These are phyloP conservation scores for Hipposideros larvatus DNA, from an alignment of 2,797 vertebrate genomes.

Conservation along the genomic window DNA sequence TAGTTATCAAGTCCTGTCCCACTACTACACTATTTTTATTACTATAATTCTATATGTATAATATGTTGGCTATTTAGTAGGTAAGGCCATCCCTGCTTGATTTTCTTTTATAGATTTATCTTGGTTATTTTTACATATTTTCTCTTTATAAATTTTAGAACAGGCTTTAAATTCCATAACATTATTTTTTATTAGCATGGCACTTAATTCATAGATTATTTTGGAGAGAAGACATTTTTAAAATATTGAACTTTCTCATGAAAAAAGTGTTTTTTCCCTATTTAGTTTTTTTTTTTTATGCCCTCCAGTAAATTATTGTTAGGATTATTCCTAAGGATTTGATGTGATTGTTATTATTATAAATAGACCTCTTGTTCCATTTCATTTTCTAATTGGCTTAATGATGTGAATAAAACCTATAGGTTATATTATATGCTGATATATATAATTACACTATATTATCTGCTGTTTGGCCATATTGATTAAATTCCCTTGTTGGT, in stretches of 20 bases:
- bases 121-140: neutral
- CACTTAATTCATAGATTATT: neutral
- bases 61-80: neutral
- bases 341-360: neutral
- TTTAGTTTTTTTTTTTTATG: constrained; percentile 18
- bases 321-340: neutral
- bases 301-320: neutral
- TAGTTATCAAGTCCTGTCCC: neutral
- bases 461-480: neutral
- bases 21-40: neutral
- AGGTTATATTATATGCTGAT: neutral
- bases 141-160: neutral
- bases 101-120: constrained; percentile 24
- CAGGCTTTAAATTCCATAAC: neutral
- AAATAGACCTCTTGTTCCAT: neutral
- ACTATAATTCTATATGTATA: neutral
- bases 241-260: neutral
- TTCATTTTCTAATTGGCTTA: constrained; percentile 8
- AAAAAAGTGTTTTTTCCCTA: neutral
- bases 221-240: neutral
- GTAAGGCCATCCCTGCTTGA: neutral
- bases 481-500: neutral
- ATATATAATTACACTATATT: too few relatives aligned
- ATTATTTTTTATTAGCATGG: neutral
- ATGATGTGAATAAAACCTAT: neutral